Evolutionary conservation across 2,888 invertebrate genomes (phyloP), one percentile per base, ranked within the genome.

Genomic region (Zygothrica quintamaculata): DNA sequence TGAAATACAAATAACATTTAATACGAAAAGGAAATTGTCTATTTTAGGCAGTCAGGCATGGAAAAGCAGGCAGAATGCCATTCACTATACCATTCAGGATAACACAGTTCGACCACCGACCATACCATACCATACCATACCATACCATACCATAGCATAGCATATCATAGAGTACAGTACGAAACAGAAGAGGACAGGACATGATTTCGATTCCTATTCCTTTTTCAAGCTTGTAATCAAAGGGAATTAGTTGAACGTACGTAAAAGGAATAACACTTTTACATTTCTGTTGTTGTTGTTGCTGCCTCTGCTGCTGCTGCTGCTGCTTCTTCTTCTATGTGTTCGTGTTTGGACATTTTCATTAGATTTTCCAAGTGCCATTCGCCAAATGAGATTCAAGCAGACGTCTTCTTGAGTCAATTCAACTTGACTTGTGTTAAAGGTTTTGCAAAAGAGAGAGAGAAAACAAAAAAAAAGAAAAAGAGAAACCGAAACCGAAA

Each of bases 1-100:
- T 84, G 71, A 87, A 87, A 84, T 84, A 84, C 85, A 87, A 84
- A 84, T 81, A 84, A 74, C 82, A 78, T 87, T 82, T 84, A 84
- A 84, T 87, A 72, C 81, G 82, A 81, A 84, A 81, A 84, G 82
- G 87, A 84, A 84, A 87, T 87, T 84, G 82, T 72, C 87, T 80
- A 87, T 77, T 77, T 81, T 53, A 39, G 74, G 62, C 68, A 74
- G 52, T 7, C 26, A 51, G 37, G 39, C 53, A 46, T 7, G n/a
- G 46, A 11, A 50, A 53, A 25, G 50, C 53, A 60, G 48, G 29
- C 73, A 47, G 50, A 13, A 29, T 12, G 9, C 7, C 37, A 29
- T 9, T 29, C 29, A 29, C 3, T 1, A n/a, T 2, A n/a, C 48
- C 18, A 22, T 22, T 22, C 18, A 22, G 18, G 18, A 22, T n/a